Base-by-base conservation (phyloP, 2,888 invertebrate species). In the Hofmannophila pseudospretella region DNA sequence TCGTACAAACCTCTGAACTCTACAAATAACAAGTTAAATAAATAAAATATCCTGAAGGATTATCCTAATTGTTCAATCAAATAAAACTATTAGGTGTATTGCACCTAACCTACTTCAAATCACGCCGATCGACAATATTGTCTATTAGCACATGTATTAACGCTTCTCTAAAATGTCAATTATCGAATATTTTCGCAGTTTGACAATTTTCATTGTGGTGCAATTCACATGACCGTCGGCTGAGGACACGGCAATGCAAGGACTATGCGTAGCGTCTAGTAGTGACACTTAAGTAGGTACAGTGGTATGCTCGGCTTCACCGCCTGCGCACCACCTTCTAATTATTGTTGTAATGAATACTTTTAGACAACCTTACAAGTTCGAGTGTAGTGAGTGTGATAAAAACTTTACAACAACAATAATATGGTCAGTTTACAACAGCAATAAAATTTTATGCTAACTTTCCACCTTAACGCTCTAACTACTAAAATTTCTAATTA, bases 221-320 rank as follows among this genome's bases (percentile, higher is more conserved):
- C 56, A 72, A 68, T 73, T 70, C 61, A 41, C 63, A 64, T 54
- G 52, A 51, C 51, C 47, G 45, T 49, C 51, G 42, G n/a, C 50
- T 42, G 42, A 48, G 42, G 36, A 47, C 58, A 55, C 65, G 8
- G 23, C 8, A 60, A 48, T 47, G 45, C 61, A 47, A 55, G 49
- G 43, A 36, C 34, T 43, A 42, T 41, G 3, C 4, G 41, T 47
- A 47, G 51, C 51, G 52, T 49, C 50, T 52, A 49, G 49, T 63
- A 63, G 62, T 60, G 32, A 3, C 32, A 32, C 22, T 7, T 20
- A 14, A 16, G 9, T 19, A 9, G 5, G 9, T 30, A 30, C 30
- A n/a, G 10, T 13, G 12, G 30, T 16, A 30, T 19, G 30, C 30
- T 13, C 20, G 26, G 11, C 26, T 8, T 9, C 16, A 3, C 8